Evolutionary conservation across 2,113 vertebrate genomes (phyloP).

Genomic region (Dasypus novemcinctus): DNA sequence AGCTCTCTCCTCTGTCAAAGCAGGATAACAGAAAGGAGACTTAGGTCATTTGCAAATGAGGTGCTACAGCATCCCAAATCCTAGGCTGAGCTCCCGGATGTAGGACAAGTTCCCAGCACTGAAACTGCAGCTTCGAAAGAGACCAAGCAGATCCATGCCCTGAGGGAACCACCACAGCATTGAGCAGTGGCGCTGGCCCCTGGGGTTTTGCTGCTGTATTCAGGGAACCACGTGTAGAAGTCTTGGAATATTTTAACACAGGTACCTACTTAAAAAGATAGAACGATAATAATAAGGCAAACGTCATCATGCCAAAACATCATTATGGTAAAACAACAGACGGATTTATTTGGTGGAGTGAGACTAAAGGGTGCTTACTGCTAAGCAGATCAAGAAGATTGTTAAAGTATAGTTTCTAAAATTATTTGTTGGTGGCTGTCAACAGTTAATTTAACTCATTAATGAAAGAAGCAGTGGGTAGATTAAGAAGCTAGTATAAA

Average conservation of each 20-base stretch:
- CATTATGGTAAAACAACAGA: not conserved
- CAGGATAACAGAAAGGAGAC: not conserved
- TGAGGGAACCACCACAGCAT: not conserved
- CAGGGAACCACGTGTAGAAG: not conserved
- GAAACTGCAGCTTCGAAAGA: not conserved
- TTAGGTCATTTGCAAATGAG: not conserved
- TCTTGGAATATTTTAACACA: not conserved
- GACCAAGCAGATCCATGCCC: not conserved
- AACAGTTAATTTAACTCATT: not conserved
- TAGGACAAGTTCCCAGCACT: not conserved
- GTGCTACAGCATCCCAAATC: not conserved
- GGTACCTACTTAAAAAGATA: not conserved
- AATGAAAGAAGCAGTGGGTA: not conserved
- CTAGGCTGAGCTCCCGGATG: not conserved
- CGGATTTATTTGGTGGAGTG: not conserved
- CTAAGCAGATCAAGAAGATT: not conserved
- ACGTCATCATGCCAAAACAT: not conserved
- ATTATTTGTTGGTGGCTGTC: not conserved
- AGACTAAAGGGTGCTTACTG: not conserved
- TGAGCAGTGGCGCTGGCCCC: too few relatives aligned
- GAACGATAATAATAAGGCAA: not conserved
- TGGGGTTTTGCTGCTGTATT: not conserved
- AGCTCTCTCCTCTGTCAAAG: not conserved
- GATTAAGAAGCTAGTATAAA: not conserved
- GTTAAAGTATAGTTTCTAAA: not conserved